Evolutionary conservation across 2,113 vertebrate genomes (phyloP).

Genomic region (Brachyistius frenatus): DNA sequence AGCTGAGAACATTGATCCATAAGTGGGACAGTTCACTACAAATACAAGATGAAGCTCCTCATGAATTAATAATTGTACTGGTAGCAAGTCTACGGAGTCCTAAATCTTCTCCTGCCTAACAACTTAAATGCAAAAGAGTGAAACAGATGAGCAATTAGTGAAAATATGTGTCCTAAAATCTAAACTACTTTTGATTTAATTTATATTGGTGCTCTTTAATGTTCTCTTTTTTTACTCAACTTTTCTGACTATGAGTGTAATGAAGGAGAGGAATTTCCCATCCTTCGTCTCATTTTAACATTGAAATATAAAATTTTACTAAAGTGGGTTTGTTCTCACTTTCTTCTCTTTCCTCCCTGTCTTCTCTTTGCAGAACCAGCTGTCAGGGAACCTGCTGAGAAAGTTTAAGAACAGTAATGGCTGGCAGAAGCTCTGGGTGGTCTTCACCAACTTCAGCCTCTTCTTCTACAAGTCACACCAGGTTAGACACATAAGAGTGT

Average conservation of each 20-base stretch:
- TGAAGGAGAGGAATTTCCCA: not conserved
- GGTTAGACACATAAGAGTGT: constrained; percentile 40
- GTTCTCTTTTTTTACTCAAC: too few species aligned
- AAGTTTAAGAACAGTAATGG: constrained; percentile 99
- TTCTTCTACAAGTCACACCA: constrained; percentile 99
- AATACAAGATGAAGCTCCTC: too few species aligned
- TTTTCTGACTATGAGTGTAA: too few species aligned
- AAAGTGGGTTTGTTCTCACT: not conserved
- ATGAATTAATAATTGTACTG: too few species aligned
- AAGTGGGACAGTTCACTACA: too few species aligned
- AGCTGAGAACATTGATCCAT: not conserved
- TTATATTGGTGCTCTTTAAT: too few species aligned
- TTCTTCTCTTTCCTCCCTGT: not conserved
- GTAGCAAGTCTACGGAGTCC: too few species aligned
- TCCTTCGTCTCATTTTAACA: not conserved
- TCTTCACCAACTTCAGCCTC: constrained; percentile 99
- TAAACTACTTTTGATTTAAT: too few species aligned
- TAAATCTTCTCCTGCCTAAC: too few species aligned
- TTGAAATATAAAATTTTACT: not conserved
- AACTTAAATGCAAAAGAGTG: not conserved
- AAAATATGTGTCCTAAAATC: too few species aligned
- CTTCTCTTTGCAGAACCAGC: constrained; percentile 90
- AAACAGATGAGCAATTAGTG: not conserved
- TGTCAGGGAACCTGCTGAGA: constrained; percentile 95
- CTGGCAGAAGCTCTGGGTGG: constrained; percentile 99